Evolutionary conservation across 2,113 vertebrate genomes (phyloP).

Genomic region (Potamarius usumacintae): DNA sequence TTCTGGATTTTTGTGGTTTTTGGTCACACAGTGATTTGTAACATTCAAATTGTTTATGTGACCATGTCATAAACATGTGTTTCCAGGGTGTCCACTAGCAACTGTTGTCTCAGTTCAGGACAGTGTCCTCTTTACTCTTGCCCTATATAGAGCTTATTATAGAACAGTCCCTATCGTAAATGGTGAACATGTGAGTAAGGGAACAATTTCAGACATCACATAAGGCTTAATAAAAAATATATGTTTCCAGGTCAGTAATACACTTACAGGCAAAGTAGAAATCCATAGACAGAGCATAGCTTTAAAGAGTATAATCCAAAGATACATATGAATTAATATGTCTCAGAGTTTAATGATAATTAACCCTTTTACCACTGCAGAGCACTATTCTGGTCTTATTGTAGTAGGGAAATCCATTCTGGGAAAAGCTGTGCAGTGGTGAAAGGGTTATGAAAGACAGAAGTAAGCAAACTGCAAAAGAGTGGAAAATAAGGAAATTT

Average conservation of each 20-base stretch:
- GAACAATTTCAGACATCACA: background rate
- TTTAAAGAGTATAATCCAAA: background rate
- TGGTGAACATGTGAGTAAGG: background rate
- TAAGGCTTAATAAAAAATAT: background rate
- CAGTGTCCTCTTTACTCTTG: background rate
- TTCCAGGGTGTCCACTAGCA: background rate
- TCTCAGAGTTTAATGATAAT: too few species aligned
- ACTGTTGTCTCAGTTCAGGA: background rate
- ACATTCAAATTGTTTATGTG: background rate
- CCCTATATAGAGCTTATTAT: background rate
- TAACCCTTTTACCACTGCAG: too few species aligned
- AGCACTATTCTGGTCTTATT: too few species aligned
- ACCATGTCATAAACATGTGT: background rate
- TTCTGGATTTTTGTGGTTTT: background rate
- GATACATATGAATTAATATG: background rate
- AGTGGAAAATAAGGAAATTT: too few species aligned
- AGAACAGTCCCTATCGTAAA: background rate
- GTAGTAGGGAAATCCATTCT: too few species aligned
- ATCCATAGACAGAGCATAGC: background rate
- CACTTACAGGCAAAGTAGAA: background rate
- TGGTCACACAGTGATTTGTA: background rate
- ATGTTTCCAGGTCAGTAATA: background rate
- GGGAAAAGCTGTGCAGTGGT: too few species aligned
- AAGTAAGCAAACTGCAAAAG: background rate
- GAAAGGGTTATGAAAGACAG: background rate